Conservation (phyloP, 1,140 invertebrate species). For the Ctenoplectra terminalis region DNA sequence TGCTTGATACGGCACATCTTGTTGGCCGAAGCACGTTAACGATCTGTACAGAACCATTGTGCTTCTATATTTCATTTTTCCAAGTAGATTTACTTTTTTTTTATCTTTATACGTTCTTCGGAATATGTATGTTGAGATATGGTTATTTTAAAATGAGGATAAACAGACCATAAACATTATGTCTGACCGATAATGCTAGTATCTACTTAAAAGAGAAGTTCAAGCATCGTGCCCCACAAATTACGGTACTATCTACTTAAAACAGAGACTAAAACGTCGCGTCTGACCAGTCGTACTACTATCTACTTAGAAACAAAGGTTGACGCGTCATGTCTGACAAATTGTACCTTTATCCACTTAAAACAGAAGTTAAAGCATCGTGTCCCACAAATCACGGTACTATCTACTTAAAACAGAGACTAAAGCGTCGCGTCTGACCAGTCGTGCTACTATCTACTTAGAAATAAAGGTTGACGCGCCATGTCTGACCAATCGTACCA, state of each 20-base stretch:
- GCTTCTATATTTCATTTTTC: not conserved
- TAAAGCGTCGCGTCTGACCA: too few species aligned
- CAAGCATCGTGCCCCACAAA: not conserved
- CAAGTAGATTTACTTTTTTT: too few species aligned
- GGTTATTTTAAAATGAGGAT: too few species aligned
- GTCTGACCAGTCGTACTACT: too few species aligned
- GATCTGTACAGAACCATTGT: not conserved
- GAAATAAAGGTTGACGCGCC: too few species aligned
- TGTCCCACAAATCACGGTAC: not conserved
- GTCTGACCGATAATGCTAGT: not conserved
- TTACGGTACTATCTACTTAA: not conserved
- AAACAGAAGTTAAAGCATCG: not conserved
- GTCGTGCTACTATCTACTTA: too few species aligned
- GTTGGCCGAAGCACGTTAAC: not conserved
- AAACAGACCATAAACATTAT: too few species aligned
- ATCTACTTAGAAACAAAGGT: too few species aligned
- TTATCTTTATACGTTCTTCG: too few species aligned
- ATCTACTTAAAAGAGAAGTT: not conserved
- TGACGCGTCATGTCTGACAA: fast-evolving
- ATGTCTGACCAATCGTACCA: too few species aligned
- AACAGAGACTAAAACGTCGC: too few species aligned
- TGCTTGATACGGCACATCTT: not conserved
- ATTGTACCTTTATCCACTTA: not conserved
- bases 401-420: not conserved
- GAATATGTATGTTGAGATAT: too few species aligned